Conservation (phyloP, 2,888 invertebrate species). For the Erannis defoliaria region DNA sequence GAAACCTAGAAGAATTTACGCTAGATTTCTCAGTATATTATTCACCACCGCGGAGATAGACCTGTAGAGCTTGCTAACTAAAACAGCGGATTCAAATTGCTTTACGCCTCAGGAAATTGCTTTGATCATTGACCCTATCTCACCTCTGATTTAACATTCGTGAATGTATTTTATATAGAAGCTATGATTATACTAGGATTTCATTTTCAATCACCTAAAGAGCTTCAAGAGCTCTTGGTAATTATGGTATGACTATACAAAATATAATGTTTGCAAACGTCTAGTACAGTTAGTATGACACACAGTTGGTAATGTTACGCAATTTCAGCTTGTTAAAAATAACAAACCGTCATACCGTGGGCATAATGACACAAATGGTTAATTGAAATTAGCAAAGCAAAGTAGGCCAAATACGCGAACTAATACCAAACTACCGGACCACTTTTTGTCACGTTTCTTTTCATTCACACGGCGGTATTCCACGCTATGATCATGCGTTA, state of each 20-base stretch:
- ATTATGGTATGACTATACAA: neutral
- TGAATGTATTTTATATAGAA: constrained; percentile 6
- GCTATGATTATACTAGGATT: neutral
- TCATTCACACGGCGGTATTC: constrained; percentile 21
- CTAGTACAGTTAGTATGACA: neutral
- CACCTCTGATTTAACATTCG: constrained; percentile 20
- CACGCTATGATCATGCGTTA: constrained; percentile 7
- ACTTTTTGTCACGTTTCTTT: constrained; percentile 15
- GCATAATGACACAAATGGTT: constrained; percentile 29
- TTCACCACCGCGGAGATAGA: neutral
- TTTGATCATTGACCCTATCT: constrained; percentile 28
- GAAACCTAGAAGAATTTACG: neutral
- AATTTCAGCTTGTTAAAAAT: constrained; percentile 27
- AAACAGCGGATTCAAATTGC: constrained; percentile 7
- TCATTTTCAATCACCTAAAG: constrained; percentile 2
- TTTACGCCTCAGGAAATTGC: constrained; percentile 25
- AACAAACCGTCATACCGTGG: constrained; percentile 28
- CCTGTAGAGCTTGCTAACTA: constrained; percentile 1
- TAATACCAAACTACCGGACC: constrained; percentile 1
- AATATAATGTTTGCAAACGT: neutral
- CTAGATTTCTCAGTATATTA: neutral
- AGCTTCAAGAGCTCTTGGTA: neutral
- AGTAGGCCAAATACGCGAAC: constrained; percentile 23
- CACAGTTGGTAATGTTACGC: constrained; percentile 30
- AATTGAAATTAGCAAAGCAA: constrained; percentile 34